Conservation (phyloP, 2,797 vertebrate species). For the Leptatherina wallacei region DNA sequence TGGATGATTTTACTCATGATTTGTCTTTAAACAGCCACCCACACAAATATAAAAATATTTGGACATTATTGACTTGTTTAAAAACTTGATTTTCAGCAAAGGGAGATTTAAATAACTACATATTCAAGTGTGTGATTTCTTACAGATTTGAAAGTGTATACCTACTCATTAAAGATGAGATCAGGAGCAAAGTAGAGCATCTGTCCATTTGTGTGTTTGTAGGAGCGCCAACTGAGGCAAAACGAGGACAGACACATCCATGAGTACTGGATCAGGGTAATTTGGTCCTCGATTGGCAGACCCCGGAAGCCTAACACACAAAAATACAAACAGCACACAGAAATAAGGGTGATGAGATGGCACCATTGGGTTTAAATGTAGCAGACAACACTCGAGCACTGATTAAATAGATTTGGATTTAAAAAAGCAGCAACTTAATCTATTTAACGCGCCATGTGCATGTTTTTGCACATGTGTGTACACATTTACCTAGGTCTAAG, state of each 20-base stretch:
- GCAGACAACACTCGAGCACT: neutral
- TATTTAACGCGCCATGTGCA: neutral
- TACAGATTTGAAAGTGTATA: conserved; percentile 48
- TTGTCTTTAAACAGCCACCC: neutral
- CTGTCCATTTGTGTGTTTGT: conserved; percentile 98
- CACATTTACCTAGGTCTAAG: conserved; percentile 21
- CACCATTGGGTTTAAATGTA: conserved; percentile 5
- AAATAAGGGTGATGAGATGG: conserved; percentile 13
- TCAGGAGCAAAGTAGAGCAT: conserved; percentile 99
- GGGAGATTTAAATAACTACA: neutral
- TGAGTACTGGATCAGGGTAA: conserved; percentile 99
- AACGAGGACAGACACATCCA: conserved; percentile 99
- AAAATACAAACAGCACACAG: conserved; percentile 40
- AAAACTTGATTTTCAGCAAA: neutral
- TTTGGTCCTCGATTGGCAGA: conserved; percentile 99
- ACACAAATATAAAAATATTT: neutral
- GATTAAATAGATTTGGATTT: conserved; percentile 22
- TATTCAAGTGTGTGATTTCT: neutral
- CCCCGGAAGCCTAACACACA: conserved; percentile 91
- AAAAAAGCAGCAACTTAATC: conserved; percentile 8
- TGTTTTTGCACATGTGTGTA: neutral
- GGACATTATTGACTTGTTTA: neutral
- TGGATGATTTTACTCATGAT: neutral
- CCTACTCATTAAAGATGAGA: conserved; percentile 98
- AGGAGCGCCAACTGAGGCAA: conserved; percentile 98